Base-by-base conservation (phyloP, 2,797 vertebrate species). In the Adelosebastes latens region DNA sequence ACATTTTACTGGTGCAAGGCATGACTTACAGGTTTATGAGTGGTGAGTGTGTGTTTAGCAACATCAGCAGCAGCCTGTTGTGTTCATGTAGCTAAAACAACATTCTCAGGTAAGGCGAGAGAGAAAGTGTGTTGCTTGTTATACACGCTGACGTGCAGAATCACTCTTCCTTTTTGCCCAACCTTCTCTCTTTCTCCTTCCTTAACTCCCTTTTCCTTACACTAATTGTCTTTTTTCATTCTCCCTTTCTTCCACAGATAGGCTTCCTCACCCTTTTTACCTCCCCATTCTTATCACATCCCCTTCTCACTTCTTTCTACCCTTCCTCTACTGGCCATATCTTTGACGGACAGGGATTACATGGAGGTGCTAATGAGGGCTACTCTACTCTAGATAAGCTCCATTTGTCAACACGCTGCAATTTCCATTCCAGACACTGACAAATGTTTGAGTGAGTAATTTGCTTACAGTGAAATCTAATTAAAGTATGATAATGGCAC, bases 341-440 rank as follows among this genome's bases (percentile, higher is more conserved):
- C 86, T 87, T 82, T 88, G 92, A 93, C 82, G 14, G 80, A 84
- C 73, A 72, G 72, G 87, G 81, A 77, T 86, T 90, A 86, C 67
- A 32, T 60, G 52, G 79, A 89, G 87, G 88, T 90, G 91, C 72
- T 89, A 89, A 91, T 90, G 85, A 5, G 22, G 82, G 79, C 63
- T 75, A 75, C 78, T 88, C 76, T 64, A 42, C 79, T 79, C 61
- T 16, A 81, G 88, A 92, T 92, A 90, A 91, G 85, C 73, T 67
- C 80, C 89, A 88, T 92, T 89, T 91, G 88, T 92, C 92, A 85
- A 81, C 88, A 73, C 72, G 6, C 42, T 29, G 82, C 82, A 90
- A 85, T 87, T 90, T 85, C 64, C 87, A 89, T 70, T 70, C 73
- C 82, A 77, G 79, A 79, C 77, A 72, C 27, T 84, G 76, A 86